These are phyloP conservation scores for Anticlea derivata DNA, from an alignment of 2,888 invertebrate species.

Conservation along the genomic window DNA sequence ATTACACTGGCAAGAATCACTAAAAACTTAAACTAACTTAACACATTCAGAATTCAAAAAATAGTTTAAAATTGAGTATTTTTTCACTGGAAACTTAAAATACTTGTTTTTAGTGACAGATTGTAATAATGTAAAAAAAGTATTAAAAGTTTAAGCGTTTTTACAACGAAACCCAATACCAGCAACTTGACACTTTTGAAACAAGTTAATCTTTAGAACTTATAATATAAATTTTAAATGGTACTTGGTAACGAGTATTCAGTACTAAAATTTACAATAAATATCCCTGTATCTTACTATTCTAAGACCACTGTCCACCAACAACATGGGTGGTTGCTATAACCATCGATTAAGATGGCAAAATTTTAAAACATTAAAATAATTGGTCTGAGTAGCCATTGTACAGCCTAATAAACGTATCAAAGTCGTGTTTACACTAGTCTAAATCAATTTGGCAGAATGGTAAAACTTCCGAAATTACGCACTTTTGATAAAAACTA, in stretches of 20 bases:
- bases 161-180: conserved; percentile 52
- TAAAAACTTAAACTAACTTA: conserved; percentile 35
- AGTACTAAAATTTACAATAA: conserved; percentile 62
- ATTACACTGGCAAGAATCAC: conserved; percentile 57
- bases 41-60: background rate
- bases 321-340: background rate
- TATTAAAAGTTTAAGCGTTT: conserved; percentile 49
- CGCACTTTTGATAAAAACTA: conserved; percentile 8
- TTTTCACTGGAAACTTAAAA: background rate
- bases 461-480: conserved; percentile 24
- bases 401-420: too few species aligned
- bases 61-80: conserved; percentile 1
- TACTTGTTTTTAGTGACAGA: background rate
- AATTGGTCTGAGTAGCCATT: too few species aligned
- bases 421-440: conserved; percentile 28
- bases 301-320: conserved; percentile 34
- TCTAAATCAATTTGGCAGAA: conserved; percentile 58
- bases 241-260: conserved; percentile 67
- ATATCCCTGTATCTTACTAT: conserved; percentile 74
- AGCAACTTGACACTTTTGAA: conserved; percentile 52
- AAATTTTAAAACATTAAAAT: too few species aligned
- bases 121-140: conserved; percentile 7
- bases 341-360: background rate
- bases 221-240: conserved; percentile 39
- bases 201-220: conserved; percentile 42